These are phyloP conservation scores for Cotesia glomerata DNA, from an alignment of 1,140 invertebrate species.

Conservation along the genomic window DNA sequence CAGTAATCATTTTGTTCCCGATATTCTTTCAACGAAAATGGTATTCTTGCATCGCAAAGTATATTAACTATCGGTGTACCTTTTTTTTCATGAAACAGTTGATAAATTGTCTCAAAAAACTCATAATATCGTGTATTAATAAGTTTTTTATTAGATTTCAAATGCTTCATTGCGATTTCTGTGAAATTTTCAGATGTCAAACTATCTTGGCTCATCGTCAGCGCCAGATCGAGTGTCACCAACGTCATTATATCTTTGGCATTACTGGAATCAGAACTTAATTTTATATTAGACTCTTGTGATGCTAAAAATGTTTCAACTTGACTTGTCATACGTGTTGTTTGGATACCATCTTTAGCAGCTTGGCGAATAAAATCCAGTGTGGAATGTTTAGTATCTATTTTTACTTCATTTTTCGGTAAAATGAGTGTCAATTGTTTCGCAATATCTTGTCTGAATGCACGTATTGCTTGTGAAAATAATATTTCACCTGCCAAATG, in stretches of 20 bases:
- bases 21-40: slow-evolving; percentile 41
- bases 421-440: slow-evolving; percentile 3
- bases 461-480: slow-evolving; percentile 48
- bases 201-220: slow-evolving; percentile 42
- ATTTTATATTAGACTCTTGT: slow-evolving; percentile 44
- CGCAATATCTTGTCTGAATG: slow-evolving; percentile 40
- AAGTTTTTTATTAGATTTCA: slow-evolving; percentile 44
- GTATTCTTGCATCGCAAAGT: slow-evolving; percentile 44
- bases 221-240: slow-evolving; percentile 46
- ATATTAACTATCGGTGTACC: slow-evolving; percentile 35
- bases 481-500: slow-evolving; percentile 47
- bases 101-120: slow-evolving; percentile 44
- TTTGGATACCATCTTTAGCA: slow-evolving; percentile 45
- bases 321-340: slow-evolving; percentile 45
- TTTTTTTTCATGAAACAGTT: slow-evolving; percentile 43
- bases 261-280: slow-evolving; percentile 28
- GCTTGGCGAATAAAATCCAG: slow-evolving; percentile 49
- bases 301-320: slow-evolving; percentile 53
- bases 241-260: slow-evolving; percentile 48
- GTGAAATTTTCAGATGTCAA: slow-evolving; percentile 42
- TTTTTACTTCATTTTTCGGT: slow-evolving; percentile 31
- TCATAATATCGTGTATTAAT: slow-evolving; percentile 37
- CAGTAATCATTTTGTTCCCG: slow-evolving; percentile 46
- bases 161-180: slow-evolving; percentile 49
- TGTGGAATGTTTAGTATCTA: slow-evolving; percentile 33